These are phyloP conservation scores for Chrysolina oricalcia DNA, from an alignment of 2,888 invertebrate species.

Conservation along the genomic window DNA sequence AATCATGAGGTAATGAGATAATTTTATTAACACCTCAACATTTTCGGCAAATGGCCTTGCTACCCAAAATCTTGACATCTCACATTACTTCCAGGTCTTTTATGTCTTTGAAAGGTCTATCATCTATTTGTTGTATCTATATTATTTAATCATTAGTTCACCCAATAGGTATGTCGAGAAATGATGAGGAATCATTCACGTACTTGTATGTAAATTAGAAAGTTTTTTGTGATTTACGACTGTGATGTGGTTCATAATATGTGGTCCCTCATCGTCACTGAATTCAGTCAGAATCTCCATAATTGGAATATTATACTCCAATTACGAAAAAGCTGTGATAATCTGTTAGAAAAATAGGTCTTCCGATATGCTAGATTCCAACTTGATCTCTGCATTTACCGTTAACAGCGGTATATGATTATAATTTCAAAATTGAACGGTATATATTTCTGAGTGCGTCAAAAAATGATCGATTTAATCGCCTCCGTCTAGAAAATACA, in stretches of 20 bases:
- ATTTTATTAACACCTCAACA: too few relatives aligned
- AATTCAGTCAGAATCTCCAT: constrained; percentile 3
- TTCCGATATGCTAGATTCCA: constrained; percentile 19
- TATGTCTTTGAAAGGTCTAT: too few relatives aligned
- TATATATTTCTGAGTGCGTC: constrained; percentile 31
- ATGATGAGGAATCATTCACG: background rate
- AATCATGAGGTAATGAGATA: too few relatives aligned
- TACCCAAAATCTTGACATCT: too few relatives aligned
- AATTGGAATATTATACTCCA: constrained; percentile 15
- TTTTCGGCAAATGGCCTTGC: too few relatives aligned
- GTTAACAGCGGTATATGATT: constrained; percentile 10
- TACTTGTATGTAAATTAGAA: background rate
- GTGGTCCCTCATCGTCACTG: background rate
- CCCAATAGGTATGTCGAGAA: too few relatives aligned
- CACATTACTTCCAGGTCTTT: too few relatives aligned
- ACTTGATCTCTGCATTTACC: constrained; percentile 11
- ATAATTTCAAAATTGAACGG: constrained; percentile 29
- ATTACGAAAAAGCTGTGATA: background rate
- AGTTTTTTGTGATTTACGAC: background rate
- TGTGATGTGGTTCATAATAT: too few relatives aligned
- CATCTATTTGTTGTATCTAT: too few relatives aligned
- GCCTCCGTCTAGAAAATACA: constrained; percentile 32
- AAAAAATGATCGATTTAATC: constrained; percentile 36
- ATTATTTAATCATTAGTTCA: too few relatives aligned
- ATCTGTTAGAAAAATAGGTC: background rate